Base-by-base conservation (phyloP, 2,797 vertebrate genomes). In the Mastacembelus armatus region DNA sequence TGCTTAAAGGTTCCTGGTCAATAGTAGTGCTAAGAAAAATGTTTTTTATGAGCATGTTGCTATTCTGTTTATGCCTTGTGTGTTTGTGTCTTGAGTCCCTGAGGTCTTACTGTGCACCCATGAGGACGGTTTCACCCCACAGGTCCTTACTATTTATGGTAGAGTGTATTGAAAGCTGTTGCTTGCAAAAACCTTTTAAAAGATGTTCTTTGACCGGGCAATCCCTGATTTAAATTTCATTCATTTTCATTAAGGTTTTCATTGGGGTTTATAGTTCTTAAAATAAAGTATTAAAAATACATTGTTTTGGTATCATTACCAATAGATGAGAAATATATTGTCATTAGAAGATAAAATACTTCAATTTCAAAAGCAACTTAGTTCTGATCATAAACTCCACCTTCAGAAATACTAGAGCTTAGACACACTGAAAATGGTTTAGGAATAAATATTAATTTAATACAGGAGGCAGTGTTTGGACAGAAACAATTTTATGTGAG, bases 381-480 rank as follows among this genome's bases (percentile, higher is more conserved):
- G 35, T 39, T 48, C 2, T 15, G 3, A 33, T 18, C 11, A n/a
- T 35, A 15, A 60, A 32, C 32, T 19, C 10, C n/a, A 36, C 7
- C 10, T 16, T 36, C 10, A 29, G 9, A n/a, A 27, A 33, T 9
- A 1, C 5, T 2, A 19, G 26, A 33, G 27, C n/a, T 26, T 1
- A 38, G 16, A 54, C 5, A 55, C 9, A 7, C 15, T 26, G 21
- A 22, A 35, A 58, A 45, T 36, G 18, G 0, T 24, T 61, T 43
- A 32, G n/a, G 11, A 59, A 66, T 66, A 57, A 54, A 57, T 56
- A 58, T 50, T 61, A 10, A 55, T 52, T 16, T 18, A 8, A 55
- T 50, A 40, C 22, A 65, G 38, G 16, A 62, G 35, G 38, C 14
- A 12, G n/a, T 71, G 67, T 36, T 43, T 26, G 56, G 26, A 43